These are phyloP conservation scores for Pinctada fucata DNA, from an alignment of 2,888 invertebrate species.

Conservation along the genomic window DNA sequence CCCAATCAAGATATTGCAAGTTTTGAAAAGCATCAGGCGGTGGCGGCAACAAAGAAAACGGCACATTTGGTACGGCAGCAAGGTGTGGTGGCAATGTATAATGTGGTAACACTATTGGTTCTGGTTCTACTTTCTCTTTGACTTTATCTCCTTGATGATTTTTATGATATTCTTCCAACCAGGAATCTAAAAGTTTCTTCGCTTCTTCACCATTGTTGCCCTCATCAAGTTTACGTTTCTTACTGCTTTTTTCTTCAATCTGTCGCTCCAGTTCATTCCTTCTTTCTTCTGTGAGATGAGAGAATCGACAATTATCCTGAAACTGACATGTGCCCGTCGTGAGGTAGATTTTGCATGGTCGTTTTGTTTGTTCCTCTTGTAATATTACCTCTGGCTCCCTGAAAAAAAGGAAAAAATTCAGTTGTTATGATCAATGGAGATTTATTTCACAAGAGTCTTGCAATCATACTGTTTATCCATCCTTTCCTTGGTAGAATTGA, in stretches of 20 bases:
- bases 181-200: neutral
- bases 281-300: constrained; percentile 68
- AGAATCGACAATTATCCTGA: constrained; percentile 67
- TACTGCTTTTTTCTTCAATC: constrained; percentile 13
- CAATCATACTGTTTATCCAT: too few species aligned
- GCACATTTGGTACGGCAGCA: constrained; percentile 36
- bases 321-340: constrained; percentile 66
- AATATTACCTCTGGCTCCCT: constrained; percentile 66
- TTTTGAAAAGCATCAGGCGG: constrained; percentile 45
- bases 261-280: constrained; percentile 55
- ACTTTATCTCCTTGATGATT: neutral
- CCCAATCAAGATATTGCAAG: constrained; percentile 51
- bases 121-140: neutral
- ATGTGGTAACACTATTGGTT: constrained; percentile 31
- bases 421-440: too few species aligned
- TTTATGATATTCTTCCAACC: constrained; percentile 22
- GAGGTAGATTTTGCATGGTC: constrained; percentile 65
- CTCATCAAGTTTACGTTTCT: constrained; percentile 2
- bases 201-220: neutral
- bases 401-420: too few species aligned
- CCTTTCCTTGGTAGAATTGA: too few species aligned
- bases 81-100: constrained; percentile 49
- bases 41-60: constrained; percentile 58
- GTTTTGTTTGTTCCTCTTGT: constrained; percentile 63
- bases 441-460: too few species aligned